These are phyloP conservation scores for Neoniphon sammara DNA, from an alignment of 2,797 vertebrate species.

Conservation along the genomic window DNA sequence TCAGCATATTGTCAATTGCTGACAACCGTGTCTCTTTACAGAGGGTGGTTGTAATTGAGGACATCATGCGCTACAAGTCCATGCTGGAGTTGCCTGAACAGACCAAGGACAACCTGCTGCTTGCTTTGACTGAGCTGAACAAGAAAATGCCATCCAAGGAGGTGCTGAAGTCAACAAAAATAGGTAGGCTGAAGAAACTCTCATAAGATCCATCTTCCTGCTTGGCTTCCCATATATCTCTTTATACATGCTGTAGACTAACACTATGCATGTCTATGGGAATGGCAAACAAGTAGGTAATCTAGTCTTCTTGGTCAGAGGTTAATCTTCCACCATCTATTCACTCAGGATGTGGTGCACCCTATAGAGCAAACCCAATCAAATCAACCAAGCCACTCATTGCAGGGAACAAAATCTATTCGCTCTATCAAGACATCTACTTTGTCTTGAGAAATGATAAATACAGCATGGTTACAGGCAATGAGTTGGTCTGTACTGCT, in stretches of 20 bases:
- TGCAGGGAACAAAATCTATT: background rate
- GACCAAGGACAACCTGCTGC: constrained; percentile 88
- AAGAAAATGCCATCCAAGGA: constrained; percentile 97
- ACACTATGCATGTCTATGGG: background rate
- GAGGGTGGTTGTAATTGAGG: constrained; percentile 98
- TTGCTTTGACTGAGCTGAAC: constrained; percentile 88
- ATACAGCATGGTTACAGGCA: background rate
- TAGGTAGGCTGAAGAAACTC: constrained; percentile 83
- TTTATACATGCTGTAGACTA: background rate
- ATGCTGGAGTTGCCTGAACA: constrained; percentile 90
- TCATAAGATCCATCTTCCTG: background rate
- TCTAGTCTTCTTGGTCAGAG: too few species aligned
- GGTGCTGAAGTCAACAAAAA: constrained; percentile 92
- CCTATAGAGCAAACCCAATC: background rate
- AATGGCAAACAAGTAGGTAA: background rate
- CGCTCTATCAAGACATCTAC: background rate
- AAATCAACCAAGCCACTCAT: background rate
- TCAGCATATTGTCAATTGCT: background rate
- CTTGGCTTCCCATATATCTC: background rate
- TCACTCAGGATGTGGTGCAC: too few species aligned
- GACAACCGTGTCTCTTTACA: constrained; percentile 64
- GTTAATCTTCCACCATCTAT: too few species aligned
- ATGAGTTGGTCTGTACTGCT: background rate
- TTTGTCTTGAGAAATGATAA: background rate
- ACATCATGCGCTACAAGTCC: constrained; percentile 92